phyloP scores from a whole-genome alignment of 2,888 invertebrate genomes.

The Nebria brevicollis region DNA sequence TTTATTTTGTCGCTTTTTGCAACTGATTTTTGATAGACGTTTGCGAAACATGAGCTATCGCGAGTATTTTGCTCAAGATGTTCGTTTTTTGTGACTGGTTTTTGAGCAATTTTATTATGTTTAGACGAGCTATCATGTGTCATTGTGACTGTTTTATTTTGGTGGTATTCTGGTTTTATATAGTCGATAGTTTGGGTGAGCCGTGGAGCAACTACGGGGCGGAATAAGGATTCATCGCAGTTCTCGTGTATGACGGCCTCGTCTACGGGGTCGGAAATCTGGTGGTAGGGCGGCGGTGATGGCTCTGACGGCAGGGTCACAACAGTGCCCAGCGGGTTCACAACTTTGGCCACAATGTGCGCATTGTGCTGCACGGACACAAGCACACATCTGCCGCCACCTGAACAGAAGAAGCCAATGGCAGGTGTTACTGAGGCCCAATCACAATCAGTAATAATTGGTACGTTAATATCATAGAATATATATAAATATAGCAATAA shows the following conservation, averaged over 20 bases:
- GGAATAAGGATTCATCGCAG: constrained; percentile 76
- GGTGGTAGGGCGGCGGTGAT: constrained; percentile 58
- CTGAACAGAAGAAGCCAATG: constrained; percentile 88
- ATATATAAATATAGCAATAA: background rate
- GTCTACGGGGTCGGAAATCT: constrained; percentile 59
- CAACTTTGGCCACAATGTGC: constrained; percentile 73
- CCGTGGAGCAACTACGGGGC: constrained; percentile 70
- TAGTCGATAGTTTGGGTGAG: background rate
- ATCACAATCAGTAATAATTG: constrained; percentile 45
- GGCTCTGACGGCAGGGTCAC: constrained; percentile 61
- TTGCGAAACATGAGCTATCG: background rate
- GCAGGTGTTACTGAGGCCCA: constrained; percentile 69
- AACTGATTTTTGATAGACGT: background rate
- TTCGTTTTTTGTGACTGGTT: background rate
- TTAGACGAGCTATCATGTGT: background rate
- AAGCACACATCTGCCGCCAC: constrained; percentile 66
- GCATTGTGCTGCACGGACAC: constrained; percentile 61
- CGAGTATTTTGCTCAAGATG: constrained; percentile 5
- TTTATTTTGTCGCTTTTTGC: constrained; percentile 3
- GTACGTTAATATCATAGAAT: background rate
- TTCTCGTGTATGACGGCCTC: constrained; percentile 66
- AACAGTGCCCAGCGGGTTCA: constrained; percentile 81
- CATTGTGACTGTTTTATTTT: constrained; percentile 35
- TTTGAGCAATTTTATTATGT: background rate
- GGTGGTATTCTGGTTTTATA: constrained; percentile 49